phyloP scores from a whole-genome alignment of 92 coral and sea anemone species.

The Epizoanthus fatuus region DNA sequence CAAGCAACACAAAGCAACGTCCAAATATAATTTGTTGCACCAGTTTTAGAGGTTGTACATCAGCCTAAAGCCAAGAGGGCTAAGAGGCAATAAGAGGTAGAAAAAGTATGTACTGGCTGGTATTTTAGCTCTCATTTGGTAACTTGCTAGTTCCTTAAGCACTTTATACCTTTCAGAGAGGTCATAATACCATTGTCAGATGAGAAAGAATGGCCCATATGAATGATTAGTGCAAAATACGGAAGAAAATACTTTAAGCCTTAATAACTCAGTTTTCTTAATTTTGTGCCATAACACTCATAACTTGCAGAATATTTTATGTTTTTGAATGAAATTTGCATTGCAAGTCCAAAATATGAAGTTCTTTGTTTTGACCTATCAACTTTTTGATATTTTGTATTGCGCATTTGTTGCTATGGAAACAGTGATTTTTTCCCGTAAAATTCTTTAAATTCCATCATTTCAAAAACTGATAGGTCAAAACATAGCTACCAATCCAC shows the following conservation, averaged over 20 bases:
- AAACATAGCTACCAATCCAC: conserved; percentile 10
- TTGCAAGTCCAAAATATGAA: conserved; percentile 22
- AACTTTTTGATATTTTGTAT: neutral
- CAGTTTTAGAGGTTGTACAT: conserved; percentile 14
- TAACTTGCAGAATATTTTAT: conserved; percentile 23
- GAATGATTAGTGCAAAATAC: conserved; percentile 3
- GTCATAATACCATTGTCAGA: neutral
- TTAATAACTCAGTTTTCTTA: conserved; percentile 11
- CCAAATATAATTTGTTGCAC: conserved; percentile 32
- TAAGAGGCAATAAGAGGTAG: conserved; percentile 14
- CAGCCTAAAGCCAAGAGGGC: conserved; percentile 17
- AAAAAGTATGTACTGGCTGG: neutral
- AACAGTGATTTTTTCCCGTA: conserved; percentile 15
- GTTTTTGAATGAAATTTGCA: conserved; percentile 24
- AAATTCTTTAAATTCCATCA: conserved; percentile 9
- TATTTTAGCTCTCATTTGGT: conserved; percentile 20
- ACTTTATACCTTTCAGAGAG: conserved; percentile 27
- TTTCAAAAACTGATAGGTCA: conserved; percentile 20
- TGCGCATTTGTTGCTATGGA: conserved; percentile 9
- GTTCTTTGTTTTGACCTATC: conserved; percentile 40
- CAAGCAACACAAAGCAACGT: conserved; percentile 6
- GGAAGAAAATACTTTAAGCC: conserved; percentile 35
- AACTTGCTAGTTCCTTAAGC: conserved; percentile 8
- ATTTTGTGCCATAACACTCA: conserved; percentile 19
- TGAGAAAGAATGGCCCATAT: conserved; percentile 7